Evolutionary conservation across 30 jellyfish, hydroid and myxozoan genomes (phyloP).

Genomic region (Pseudorhiza aurosa): DNA sequence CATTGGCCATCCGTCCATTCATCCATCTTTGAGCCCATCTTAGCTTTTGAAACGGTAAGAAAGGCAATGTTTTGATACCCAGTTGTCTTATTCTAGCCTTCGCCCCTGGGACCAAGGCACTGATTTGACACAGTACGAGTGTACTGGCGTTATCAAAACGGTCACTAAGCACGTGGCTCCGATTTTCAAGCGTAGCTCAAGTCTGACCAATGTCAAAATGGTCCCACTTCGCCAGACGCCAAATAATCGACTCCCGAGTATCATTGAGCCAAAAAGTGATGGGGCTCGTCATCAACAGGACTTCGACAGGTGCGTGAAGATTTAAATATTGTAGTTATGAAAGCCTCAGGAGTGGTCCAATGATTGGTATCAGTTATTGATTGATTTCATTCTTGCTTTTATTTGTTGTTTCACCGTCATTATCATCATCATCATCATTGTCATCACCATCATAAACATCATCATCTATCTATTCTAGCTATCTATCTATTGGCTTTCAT

Average conservation of each 20-base stretch:
- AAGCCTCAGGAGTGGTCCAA: too few species aligned
- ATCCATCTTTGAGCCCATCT: background rate
- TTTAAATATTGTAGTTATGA: background rate
- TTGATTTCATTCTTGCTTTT: too few species aligned
- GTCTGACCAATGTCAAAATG: conserved; percentile 59
- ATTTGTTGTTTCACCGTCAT: too few species aligned
- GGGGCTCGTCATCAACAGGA: conserved; percentile 25
- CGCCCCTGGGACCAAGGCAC: conserved; percentile 98
- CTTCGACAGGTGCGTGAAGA: conserved; percentile 28
- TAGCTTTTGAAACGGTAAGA: background rate
- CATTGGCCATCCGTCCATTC: too few species aligned
- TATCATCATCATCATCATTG: background rate
- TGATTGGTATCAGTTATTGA: too few species aligned
- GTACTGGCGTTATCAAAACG: conserved; percentile 80
- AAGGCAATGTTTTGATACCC: background rate
- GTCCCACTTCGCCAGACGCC: conserved; percentile 1
- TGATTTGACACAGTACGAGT: conserved; percentile 89
- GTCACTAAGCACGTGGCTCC: conserved; percentile 88
- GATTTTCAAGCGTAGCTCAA: conserved; percentile 74
- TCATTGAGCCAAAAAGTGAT: conserved; percentile 73
- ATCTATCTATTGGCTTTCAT: too few species aligned
- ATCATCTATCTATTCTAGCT: too few species aligned
- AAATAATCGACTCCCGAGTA: conserved; percentile 71
- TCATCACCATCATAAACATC: too few species aligned
- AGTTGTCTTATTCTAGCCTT: conserved; percentile 49